Evolutionary conservation across 2,888 invertebrate genomes (phyloP).

Genomic region (Ornithoptera priamus): DNA sequence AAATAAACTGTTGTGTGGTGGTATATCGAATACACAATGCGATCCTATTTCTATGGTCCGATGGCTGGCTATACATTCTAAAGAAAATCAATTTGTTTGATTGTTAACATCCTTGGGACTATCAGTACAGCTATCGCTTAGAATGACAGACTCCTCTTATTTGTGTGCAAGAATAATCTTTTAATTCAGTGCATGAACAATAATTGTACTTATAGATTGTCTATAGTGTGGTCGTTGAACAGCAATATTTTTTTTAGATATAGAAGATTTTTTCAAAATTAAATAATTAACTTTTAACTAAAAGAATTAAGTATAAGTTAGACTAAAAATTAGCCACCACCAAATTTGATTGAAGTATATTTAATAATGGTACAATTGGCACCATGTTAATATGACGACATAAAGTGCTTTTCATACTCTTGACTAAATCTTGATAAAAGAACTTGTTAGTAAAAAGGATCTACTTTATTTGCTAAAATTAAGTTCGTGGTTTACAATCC

Average conservation of each 20-base stretch:
- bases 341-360: background rate
- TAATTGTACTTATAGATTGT: background rate
- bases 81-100: constrained; percentile 10
- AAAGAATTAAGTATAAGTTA: background rate
- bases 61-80: background rate
- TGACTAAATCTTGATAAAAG: no score
- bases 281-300: background rate
- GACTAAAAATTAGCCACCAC: background rate
- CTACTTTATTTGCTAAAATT: no score
- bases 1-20: constrained; percentile 17
- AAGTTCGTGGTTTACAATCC: no score
- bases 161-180: background rate
- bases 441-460: no score
- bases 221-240: background rate
- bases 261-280: no score
- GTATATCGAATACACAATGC: constrained; percentile 16
- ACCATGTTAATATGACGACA: background rate
- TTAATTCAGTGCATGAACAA: background rate
- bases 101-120: constrained; percentile 2
- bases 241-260: background rate
- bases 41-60: constrained; percentile 23
- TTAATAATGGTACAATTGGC: background rate
- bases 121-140: background rate
- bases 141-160: no score
- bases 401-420: no score